Conservation (phyloP, 2,113 vertebrate genomes). For the Himantopus leucocephalus region DNA sequence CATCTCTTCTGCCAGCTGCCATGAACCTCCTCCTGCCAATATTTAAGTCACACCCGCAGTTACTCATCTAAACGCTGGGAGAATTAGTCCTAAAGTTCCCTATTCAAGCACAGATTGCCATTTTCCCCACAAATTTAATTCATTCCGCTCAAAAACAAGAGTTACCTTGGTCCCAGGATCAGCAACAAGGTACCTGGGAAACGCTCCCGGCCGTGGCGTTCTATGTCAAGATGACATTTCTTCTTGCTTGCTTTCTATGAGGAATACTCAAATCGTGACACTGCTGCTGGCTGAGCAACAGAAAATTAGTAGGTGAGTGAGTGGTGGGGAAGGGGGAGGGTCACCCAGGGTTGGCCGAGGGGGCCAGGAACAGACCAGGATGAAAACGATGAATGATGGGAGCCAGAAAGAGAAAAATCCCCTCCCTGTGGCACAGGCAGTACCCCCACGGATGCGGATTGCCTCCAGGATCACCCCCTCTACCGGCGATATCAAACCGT, state of each 20-base stretch:
- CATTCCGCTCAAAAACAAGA: background rate
- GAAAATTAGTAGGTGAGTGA: background rate
- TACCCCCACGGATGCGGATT: rapidly evolving
- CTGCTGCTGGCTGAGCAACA: background rate
- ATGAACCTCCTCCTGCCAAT: background rate
- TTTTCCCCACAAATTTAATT: background rate
- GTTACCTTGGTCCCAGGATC: background rate
- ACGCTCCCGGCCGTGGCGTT: background rate
- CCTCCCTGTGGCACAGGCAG: background rate
- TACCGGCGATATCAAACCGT: background rate
- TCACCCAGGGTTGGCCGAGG: background rate
- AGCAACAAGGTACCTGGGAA: background rate
- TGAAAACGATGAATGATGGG: background rate
- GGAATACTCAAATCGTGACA: rapidly evolving
- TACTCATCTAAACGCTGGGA: background rate
- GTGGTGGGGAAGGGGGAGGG: background rate
- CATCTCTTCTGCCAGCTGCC: background rate
- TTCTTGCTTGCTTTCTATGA: background rate
- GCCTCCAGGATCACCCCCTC: rapidly evolving
- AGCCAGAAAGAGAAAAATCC: background rate
- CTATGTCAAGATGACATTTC: background rate
- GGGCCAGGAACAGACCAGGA: background rate
- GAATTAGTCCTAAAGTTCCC: background rate
- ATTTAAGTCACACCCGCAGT: background rate
- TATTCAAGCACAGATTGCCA: background rate